phyloP scores from a whole-genome alignment of 2,888 invertebrate species.

The Julus scandinavius region DNA sequence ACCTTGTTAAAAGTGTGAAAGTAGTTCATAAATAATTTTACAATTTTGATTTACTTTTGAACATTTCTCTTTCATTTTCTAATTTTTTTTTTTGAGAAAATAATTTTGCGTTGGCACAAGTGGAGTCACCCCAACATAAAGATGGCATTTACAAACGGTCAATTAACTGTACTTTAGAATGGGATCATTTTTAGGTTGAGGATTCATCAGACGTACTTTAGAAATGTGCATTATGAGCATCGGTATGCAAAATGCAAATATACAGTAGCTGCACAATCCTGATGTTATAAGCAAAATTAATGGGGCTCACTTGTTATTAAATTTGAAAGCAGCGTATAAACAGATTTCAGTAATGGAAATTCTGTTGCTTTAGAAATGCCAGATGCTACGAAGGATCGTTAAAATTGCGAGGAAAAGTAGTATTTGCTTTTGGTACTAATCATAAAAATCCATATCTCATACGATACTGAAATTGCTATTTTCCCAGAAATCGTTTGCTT shows the following conservation, averaged over 20 bases:
- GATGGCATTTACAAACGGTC: background rate
- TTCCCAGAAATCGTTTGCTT: background rate
- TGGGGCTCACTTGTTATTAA: slow-evolving; percentile 19
- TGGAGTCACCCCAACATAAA: too few relatives aligned
- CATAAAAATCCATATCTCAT: slow-evolving; percentile 1
- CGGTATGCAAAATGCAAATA: background rate
- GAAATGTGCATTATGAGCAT: background rate
- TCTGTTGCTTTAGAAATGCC: slow-evolving; percentile 30
- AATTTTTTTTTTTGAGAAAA: too few relatives aligned
- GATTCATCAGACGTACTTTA: background rate
- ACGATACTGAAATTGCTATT: background rate
- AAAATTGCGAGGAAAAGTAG: background rate
- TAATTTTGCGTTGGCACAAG: too few relatives aligned
- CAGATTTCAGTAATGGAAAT: slow-evolving; percentile 35
- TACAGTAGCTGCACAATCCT: background rate
- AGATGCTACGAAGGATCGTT: background rate
- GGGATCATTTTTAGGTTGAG: background rate
- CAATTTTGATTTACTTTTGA: too few relatives aligned
- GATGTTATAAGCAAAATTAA: slow-evolving; percentile 3
- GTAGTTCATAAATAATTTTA: too few relatives aligned
- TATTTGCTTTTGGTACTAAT: slow-evolving; percentile 2
- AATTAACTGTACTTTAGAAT: background rate
- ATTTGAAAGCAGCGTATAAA: background rate
- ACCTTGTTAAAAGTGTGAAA: too few relatives aligned
- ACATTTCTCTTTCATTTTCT: too few relatives aligned